Base-by-base conservation (phyloP, 2,113 vertebrate genomes). In the Peromyscus polionotus region DNA sequence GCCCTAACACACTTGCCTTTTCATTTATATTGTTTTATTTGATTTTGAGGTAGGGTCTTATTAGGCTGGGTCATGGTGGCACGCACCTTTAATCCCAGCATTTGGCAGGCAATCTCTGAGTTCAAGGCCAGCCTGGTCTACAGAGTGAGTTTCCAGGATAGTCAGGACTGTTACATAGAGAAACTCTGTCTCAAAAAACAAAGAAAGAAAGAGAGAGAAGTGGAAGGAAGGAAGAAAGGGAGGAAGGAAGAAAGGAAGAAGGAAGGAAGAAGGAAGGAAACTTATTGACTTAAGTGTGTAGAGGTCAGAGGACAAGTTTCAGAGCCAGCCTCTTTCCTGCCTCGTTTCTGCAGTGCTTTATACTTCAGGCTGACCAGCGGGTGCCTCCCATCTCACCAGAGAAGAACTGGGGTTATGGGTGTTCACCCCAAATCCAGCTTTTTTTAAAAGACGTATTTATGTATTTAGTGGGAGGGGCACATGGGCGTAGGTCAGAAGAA, bases 251-350 rank as follows among this genome's bases (percentile, higher is more conserved):
- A 5, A 24, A 48, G 42, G 14, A 3, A 65, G 33, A 45, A 45
- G 10, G 2, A 75, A 19, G 10, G 3, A 42, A 3, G 2, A 2
- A 42, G 19, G 22, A 24, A 28, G 24, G 13, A 33, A 1, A 4
- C 17, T n/a, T 13, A 54, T 24, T n/a, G 57, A 13, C 33, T n/a
- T 81, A 81, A 81, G 31, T n/a, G 51, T n/a, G 54, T 59, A 20
- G 57, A 17, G 59, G 12, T 42, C 59, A 42, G 59, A 83, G 81
- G 59, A 4, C 57, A 28, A 26, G 24, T 31, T 84, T 42, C n/a
- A 84, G 24, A 39, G 42, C 3, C 33, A 13, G 36, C 79, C 1
- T 12, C 4, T 57, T 28, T 54, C 45, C 11, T 5, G 8, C 57
- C 48, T 80, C 54, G 17, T 20, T 54, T 81, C 79, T n/a, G 79